Percentiles rank a stretch among this genome's conserved stretches.
Evolutionary conservation across 2,888 invertebrate genomes (phyloP).

Genomic region (Aphidius colemani): DNA sequence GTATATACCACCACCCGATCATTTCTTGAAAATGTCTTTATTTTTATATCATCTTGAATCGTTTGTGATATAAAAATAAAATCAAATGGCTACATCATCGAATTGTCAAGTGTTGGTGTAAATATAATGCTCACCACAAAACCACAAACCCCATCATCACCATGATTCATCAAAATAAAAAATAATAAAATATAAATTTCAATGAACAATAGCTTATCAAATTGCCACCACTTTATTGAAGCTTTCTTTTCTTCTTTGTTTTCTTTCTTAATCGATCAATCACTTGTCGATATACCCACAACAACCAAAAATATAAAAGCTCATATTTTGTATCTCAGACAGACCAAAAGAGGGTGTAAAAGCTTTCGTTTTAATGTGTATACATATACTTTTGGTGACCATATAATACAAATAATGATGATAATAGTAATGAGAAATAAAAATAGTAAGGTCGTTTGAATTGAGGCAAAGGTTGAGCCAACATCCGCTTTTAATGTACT

Average conservation of each 20-base stretch:
- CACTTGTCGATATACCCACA: constrained; percentile 8
- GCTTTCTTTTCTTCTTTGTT: not conserved
- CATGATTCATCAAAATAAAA: too few relatives aligned
- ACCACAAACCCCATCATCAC: too few relatives aligned
- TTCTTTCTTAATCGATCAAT: constrained; percentile 28
- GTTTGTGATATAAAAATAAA: constrained; percentile 25
- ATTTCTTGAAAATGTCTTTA: not conserved
- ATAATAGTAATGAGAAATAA: not conserved
- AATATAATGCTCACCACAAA: too few relatives aligned
- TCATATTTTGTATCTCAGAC: not conserved
- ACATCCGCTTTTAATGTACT: constrained; percentile 55
- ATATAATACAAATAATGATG: not conserved
- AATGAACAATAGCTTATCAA: too few relatives aligned
- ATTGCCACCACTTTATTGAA: too few relatives aligned
- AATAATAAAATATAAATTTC: too few relatives aligned
- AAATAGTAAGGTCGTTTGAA: not conserved
- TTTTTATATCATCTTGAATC: constrained; percentile 20
- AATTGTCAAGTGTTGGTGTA: too few relatives aligned
- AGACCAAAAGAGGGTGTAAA: constrained; percentile 20
- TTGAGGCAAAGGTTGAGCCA: constrained; percentile 42
- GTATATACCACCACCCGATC: constrained; percentile 4
- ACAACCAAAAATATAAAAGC: too few relatives aligned
- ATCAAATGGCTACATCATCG: too few relatives aligned
- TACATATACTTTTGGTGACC: constrained; percentile 14
- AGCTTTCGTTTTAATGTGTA: constrained; percentile 21